Conservation (phyloP, 2,113 vertebrate genomes). For the Nyctereutes procyonoides region DNA sequence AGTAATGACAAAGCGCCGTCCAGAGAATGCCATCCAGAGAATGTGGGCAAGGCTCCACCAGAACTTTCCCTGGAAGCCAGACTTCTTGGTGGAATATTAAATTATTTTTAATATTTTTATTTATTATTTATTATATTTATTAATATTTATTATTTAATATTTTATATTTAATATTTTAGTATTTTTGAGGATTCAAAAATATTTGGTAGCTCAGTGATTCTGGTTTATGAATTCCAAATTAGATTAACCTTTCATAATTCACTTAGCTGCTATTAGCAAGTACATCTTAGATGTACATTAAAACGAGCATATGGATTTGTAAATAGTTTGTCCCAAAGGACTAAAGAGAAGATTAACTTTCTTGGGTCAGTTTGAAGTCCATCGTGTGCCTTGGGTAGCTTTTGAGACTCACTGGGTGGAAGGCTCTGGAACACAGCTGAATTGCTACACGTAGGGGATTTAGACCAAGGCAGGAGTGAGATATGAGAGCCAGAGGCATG, state of each 20-base stretch:
- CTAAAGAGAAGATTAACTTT: neutral
- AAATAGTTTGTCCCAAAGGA: neutral
- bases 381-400: neutral
- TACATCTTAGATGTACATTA: neutral
- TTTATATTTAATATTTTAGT: too few relatives aligned
- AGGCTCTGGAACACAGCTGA: neutral
- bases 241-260: neutral
- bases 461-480: neutral
- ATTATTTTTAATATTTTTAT: neutral
- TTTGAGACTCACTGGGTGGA: neutral
- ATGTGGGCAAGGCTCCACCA: neutral
- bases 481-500: neutral
- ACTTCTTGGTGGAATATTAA: neutral
- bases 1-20: neutral
- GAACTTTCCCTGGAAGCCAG: neutral
- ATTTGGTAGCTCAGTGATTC: neutral
- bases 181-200: neutral
- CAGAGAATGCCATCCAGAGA: neutral
- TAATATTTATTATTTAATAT: too few relatives aligned
- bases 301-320: neutral
- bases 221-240: constrained; percentile 14
- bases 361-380: neutral
- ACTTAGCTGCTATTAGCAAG: neutral
- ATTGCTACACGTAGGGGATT: neutral
- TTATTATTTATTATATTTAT: too few relatives aligned